Evolutionary conservation across 92 coral and sea anemone genomes (phyloP), one percentile per base, ranked within the genome.

Genomic region (Zoanthus sociatus): DNA sequence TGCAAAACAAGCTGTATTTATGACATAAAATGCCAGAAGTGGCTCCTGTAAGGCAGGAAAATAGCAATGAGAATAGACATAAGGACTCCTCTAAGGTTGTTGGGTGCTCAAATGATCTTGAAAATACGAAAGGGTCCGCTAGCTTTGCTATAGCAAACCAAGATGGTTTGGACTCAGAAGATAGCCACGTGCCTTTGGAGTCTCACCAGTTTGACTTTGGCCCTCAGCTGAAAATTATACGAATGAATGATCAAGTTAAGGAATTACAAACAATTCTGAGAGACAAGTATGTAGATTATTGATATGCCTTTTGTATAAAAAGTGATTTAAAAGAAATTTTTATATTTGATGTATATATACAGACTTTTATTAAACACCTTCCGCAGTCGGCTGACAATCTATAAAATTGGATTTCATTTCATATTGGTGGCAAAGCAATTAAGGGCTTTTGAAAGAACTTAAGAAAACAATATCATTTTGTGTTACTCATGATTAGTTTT

Each of bases 251-350:
- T 58, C 99, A 97, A 89, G 96, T 97, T 33, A 92, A 94, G 33
- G 99, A 97, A 81, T 87, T 97, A 26, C 99, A 97, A 88, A 97
- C 99, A 3, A 92, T 95, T 64, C 61, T 97, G 48, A 89, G 99
- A 77, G 98, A 97, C 90, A 94, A 86, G 99, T 95, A 84, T 81
- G 5, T 20, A 73, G 7, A 55, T 70, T 53, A 20, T 42, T 20
- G 48, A 6, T 9, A 0, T 64, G 32, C 48, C 9, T 32, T 50
- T 60, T 1, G 17, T 44, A 6, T 4, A 56, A 37, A 61, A 7
- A 31, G 42, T 13, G 42, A 11, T 66, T 67, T 63, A n/a, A n/a
- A 33, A 69, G 13, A 68, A 2, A 5, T 68, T 17, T 18, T 66
- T 66, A 18, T 6, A 17, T 17, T 17, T 63, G 9, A 63, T 63